These are phyloP conservation scores for Rhea pennata DNA, from an alignment of 2,113 vertebrate genomes.

Conservation along the genomic window DNA sequence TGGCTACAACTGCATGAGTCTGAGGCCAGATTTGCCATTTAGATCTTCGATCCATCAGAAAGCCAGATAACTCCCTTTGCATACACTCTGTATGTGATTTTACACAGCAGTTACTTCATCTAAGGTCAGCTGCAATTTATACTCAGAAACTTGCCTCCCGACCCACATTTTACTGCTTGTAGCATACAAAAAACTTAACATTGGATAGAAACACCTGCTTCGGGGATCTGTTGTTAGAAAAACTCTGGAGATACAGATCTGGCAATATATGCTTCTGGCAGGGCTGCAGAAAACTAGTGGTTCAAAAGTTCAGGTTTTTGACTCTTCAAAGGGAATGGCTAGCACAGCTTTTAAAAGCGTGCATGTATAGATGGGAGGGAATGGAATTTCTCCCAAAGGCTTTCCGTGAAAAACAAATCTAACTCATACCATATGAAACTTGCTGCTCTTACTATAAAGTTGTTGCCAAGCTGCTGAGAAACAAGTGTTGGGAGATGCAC, in stretches of 20 bases:
- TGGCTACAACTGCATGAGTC: not conserved
- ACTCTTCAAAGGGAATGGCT: not conserved
- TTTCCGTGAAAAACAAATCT: conserved; percentile 29
- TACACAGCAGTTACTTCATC: not conserved
- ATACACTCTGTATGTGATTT: not conserved
- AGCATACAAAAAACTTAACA: not conserved
- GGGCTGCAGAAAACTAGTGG: accelerated
- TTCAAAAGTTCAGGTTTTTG: not conserved
- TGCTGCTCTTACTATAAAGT: not conserved
- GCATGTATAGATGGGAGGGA: not conserved
- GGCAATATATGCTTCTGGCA: not conserved
- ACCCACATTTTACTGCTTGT: not conserved
- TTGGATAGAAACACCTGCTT: not conserved
- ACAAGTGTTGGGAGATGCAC: conserved; percentile 29
- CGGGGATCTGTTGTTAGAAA: not conserved
- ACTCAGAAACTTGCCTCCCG: not conserved
- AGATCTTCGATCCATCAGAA: not conserved
- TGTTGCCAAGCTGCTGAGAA: conserved; percentile 34
- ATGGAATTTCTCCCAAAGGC: not conserved
- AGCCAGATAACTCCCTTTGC: not conserved
- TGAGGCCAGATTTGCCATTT: not conserved
- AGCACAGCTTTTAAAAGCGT: not conserved
- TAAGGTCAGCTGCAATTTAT: not conserved
- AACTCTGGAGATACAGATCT: not conserved
- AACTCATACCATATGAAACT: conserved; percentile 28